A percentile compares a stretch with the other conserved stretches of the same genome.
These are phyloP conservation scores for Glyptemys insculpta DNA, from an alignment of 2,797 vertebrate species.

Conservation along the genomic window DNA sequence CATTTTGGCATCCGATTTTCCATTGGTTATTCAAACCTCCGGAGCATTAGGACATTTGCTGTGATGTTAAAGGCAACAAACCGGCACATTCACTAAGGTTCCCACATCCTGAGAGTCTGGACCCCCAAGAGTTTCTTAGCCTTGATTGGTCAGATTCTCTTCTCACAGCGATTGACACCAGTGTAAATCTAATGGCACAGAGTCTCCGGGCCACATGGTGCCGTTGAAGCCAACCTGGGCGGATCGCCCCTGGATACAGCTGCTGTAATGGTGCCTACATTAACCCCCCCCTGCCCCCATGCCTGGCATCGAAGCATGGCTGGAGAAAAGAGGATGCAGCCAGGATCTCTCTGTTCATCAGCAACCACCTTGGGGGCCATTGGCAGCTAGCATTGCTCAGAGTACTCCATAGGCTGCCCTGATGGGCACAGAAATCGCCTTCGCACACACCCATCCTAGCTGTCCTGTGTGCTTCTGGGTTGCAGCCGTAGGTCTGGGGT, in stretches of 20 bases:
- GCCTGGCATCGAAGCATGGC: background rate
- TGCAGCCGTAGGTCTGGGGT: background rate
- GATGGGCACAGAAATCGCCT: background rate
- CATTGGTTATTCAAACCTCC: background rate
- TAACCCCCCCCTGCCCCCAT: rapidly evolving
- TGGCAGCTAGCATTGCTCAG: background rate
- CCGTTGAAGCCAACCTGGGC: background rate
- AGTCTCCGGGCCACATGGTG: no score
- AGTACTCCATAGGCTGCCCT: background rate
- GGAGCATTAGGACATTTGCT: background rate
- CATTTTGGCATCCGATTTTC: background rate
- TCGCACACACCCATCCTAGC: background rate
- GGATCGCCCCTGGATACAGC: background rate
- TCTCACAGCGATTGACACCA: background rate
- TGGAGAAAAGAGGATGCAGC: background rate
- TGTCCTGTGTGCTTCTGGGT: background rate
- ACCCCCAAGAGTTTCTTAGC: background rate
- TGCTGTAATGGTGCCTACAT: background rate
- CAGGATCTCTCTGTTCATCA: background rate
- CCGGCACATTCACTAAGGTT: no score
- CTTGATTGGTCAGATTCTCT: background rate
- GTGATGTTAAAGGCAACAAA: background rate
- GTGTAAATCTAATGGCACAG: no score
- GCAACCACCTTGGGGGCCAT: background rate
- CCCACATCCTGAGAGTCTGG: background rate